phyloP scores from a whole-genome alignment of 2,113 vertebrate species.

The Bambusicola thoracicus region DNA sequence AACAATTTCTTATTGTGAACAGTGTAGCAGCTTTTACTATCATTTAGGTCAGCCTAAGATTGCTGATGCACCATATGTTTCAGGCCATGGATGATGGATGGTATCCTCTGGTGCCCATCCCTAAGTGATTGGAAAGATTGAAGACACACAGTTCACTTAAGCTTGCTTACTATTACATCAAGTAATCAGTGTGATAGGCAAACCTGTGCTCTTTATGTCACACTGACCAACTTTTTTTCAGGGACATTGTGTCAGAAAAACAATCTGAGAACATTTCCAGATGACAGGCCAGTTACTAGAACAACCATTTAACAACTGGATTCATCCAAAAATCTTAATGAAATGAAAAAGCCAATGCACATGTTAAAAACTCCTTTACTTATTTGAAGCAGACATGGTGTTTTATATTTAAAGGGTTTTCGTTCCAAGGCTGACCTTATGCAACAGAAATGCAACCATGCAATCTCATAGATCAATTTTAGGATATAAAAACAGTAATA shows the following conservation, averaged over 20 bases:
- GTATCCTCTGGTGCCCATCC: slow-evolving; percentile 85
- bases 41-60: slow-evolving; percentile 81
- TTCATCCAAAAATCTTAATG: slow-evolving; percentile 64
- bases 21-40: slow-evolving; percentile 79
- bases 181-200: slow-evolving; percentile 87
- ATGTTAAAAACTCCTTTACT: slow-evolving; percentile 61
- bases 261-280: slow-evolving; percentile 66
- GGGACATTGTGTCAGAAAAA: slow-evolving; percentile 76
- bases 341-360: slow-evolving; percentile 51
- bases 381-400: background rate
- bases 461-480: background rate
- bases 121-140: slow-evolving; percentile 95
- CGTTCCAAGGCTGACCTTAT: background rate
- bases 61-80: slow-evolving; percentile 90
- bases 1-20: slow-evolving; percentile 83
- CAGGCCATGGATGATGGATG: slow-evolving; percentile 91
- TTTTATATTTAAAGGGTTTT: slow-evolving; percentile 39
- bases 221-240: slow-evolving; percentile 73
- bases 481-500: background rate
- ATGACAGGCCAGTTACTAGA: slow-evolving; percentile 66
- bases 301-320: slow-evolving; percentile 63
- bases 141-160: slow-evolving; percentile 94
- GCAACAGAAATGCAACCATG: background rate
- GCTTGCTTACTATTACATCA: slow-evolving; percentile 87
- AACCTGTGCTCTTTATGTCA: slow-evolving; percentile 77